A percentile compares a stretch with the other conserved stretches of the same genome.
Conservation (phyloP, 2,888 invertebrate genomes). For the Erpobdella octoculata region DNA sequence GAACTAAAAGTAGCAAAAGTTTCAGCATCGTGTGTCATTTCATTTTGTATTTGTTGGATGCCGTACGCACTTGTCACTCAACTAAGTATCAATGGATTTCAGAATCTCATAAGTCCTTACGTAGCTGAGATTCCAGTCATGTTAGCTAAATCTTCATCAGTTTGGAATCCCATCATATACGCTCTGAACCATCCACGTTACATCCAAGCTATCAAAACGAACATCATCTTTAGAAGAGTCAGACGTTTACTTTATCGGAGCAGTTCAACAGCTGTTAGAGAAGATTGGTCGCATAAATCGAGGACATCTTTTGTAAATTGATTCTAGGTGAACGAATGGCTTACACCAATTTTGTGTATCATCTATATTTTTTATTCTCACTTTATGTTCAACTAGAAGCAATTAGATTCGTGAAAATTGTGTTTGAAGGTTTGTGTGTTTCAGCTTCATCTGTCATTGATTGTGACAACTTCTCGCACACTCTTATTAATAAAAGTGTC, state of each 20-base stretch:
- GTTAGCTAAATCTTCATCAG: slow-evolving; percentile 85
- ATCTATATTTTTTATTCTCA: too few relatives aligned
- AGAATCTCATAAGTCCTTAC: slow-evolving; percentile 39
- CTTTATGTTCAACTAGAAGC: too few relatives aligned
- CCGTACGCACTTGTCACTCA: slow-evolving; percentile 72
- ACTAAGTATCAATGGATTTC: slow-evolving; percentile 42
- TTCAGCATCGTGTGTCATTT: slow-evolving; percentile 74
- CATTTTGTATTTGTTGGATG: slow-evolving; percentile 89
- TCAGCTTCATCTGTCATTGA: too few relatives aligned
- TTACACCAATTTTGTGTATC: too few relatives aligned
- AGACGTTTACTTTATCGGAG: background rate
- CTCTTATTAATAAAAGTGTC: too few relatives aligned
- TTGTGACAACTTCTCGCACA: too few relatives aligned
- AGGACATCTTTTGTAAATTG: too few relatives aligned
- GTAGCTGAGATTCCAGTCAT: slow-evolving; percentile 58
- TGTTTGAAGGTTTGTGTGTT: too few relatives aligned
- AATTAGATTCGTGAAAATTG: too few relatives aligned
- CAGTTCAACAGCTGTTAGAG: background rate
- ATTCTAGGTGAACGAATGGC: too few relatives aligned
- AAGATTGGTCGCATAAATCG: too few relatives aligned
- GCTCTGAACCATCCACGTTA: slow-evolving; percentile 66
- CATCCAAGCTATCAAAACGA: background rate
- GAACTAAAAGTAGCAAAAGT: slow-evolving; percentile 58
- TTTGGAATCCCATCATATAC: slow-evolving; percentile 72
- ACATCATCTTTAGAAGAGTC: background rate